A percentile compares a stretch with the other conserved stretches of the same genome.
Conservation (phyloP, 2,113 vertebrate genomes). For the Poicephalus gulielmi region DNA sequence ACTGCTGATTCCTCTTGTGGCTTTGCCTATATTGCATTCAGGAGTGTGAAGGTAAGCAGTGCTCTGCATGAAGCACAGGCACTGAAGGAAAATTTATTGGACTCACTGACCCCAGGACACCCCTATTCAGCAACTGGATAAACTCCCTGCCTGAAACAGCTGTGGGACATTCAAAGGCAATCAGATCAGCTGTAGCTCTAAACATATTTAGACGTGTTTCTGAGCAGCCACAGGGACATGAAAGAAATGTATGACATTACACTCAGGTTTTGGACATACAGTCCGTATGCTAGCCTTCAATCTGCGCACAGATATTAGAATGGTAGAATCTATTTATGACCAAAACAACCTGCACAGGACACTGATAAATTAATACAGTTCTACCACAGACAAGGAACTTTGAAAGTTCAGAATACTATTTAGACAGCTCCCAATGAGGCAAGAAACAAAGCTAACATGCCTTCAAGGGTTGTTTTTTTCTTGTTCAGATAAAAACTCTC, state of each 20-base stretch:
- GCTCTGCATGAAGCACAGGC: background rate
- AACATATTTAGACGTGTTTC: background rate
- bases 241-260: background rate
- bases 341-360: background rate
- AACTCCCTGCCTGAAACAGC: background rate
- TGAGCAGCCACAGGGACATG: background rate
- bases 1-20: background rate
- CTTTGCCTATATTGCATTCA: background rate
- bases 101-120: background rate
- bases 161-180: background rate
- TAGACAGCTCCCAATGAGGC: background rate
- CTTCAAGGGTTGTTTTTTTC: background rate
- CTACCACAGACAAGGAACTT: background rate
- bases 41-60: background rate
- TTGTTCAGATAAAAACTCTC: background rate
- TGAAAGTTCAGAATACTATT: background rate
- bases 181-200: background rate
- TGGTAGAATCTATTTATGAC: background rate
- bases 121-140: background rate
- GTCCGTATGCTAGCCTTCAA: background rate
- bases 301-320: background rate
- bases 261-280: background rate
- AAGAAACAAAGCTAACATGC: background rate
- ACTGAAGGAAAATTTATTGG: background rate
- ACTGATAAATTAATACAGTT: background rate